Evolutionary conservation across 2,113 vertebrate species (phyloP).

Genomic region (Noturus placidus): DNA sequence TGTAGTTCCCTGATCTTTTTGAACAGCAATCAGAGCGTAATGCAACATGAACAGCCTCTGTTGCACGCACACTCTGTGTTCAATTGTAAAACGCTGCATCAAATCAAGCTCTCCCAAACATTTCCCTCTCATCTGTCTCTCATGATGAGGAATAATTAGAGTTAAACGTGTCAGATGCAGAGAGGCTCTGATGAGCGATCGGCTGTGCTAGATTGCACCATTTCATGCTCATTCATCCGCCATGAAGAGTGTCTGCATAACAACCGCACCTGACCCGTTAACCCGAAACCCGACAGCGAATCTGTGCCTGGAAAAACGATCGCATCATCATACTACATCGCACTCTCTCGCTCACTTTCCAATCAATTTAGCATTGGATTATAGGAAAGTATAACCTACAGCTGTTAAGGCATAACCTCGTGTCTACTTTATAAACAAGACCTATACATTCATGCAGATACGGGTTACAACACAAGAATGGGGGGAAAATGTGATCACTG

Average conservation of each 20-base stretch:
- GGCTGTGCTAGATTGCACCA: background rate
- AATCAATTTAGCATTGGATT: background rate
- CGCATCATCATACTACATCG: background rate
- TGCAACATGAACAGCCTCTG: background rate
- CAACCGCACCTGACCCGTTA: background rate
- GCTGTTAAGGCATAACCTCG: background rate
- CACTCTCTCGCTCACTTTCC: background rate
- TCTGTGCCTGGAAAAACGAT: background rate
- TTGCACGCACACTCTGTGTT: background rate
- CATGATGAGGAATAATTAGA: background rate
- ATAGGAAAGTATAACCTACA: background rate
- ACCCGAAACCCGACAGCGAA: background rate
- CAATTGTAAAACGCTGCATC: background rate
- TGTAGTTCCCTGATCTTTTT: background rate
- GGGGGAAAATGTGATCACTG: too few relatives aligned
- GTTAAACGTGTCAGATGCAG: background rate
- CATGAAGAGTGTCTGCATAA: background rate
- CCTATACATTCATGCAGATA: too few relatives aligned
- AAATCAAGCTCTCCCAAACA: background rate
- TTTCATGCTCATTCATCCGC: background rate
- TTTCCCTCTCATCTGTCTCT: background rate
- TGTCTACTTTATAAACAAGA: background rate
- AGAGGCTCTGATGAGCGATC: background rate
- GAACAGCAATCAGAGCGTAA: background rate
- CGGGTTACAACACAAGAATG: too few relatives aligned